Evolutionary conservation across 1,140 invertebrate genomes (phyloP).

Genomic region (Vollenhovia emeryi): DNA sequence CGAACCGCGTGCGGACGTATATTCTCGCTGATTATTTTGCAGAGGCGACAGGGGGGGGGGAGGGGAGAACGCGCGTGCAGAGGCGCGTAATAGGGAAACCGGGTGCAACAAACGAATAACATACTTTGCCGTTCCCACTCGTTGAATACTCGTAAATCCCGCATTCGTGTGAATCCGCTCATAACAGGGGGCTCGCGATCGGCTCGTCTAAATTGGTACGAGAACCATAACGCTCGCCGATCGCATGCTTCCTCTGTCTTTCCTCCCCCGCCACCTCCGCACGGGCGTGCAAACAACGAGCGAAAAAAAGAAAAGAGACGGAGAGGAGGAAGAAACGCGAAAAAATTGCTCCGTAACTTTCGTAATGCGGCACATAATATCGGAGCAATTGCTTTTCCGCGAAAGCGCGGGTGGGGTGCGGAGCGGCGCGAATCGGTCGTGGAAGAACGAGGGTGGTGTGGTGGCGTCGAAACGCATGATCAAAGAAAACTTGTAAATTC

Average conservation of each 20-base stretch:
- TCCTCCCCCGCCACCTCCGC: not conserved
- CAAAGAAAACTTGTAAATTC: slow-evolving; percentile 66
- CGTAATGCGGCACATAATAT: slow-evolving; percentile 37
- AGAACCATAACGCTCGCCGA: not conserved
- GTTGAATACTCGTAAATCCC: slow-evolving; percentile 41
- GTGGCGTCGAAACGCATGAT: slow-evolving; percentile 56
- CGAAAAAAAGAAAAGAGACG: not conserved
- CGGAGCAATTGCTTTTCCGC: slow-evolving; percentile 56
- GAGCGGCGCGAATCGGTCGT: not conserved
- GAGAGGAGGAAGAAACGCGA: not conserved
- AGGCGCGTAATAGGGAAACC: slow-evolving; percentile 24
- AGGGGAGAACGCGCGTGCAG: not conserved
- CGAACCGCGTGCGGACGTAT: not conserved
- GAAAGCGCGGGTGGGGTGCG: slow-evolving; percentile 27
- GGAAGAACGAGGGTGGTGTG: not conserved
- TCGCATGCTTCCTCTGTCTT: slow-evolving; percentile 29
- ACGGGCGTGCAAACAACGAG: not conserved
- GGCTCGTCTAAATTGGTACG: slow-evolving; percentile 20
- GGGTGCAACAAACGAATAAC: slow-evolving; percentile 38
- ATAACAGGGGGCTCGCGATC: slow-evolving; percentile 13
- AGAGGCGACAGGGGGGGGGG: not conserved
- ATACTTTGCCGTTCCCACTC: slow-evolving; percentile 28
- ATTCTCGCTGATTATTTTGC: slow-evolving; percentile 17
- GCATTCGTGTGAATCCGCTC: slow-evolving; percentile 39
- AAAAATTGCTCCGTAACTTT: slow-evolving; percentile 58